Evolutionary conservation across 2,797 vertebrate genomes (phyloP), one percentile per base, ranked within the genome.

Genomic region (Rhinella marina): DNA sequence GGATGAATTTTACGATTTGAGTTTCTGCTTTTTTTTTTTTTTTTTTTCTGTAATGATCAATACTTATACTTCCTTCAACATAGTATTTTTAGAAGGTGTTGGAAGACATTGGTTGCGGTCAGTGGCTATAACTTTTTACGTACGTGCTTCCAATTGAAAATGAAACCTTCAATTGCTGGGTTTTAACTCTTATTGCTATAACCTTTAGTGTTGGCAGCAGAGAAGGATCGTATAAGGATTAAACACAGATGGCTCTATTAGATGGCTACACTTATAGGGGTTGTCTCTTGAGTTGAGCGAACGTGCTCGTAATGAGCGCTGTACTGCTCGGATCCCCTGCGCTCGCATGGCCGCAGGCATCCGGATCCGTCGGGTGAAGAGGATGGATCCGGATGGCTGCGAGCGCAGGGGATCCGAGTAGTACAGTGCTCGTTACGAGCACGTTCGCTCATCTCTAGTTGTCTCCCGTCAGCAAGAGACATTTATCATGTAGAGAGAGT

Each of bases 81-180:
- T 13, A 79, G 77, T 88, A 85, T 85, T 80, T 85, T 81, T 81
- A 81, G 82, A 83, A 84, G 82, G 87, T 88, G 82, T 88, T 80
- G 79, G 79, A 88, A 79, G 87, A 50, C 73, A 52, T 85, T 27
- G 66, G 87, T 52, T 61, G 82, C 32, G 70, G 80, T 75, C 86
- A 32, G 64, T n/a, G 82, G 66, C 59, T 25, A 41, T 84, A 83
- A 84, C 23, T 78, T 77, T 56, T 59, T 70, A n/a, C n/a, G 29
- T 57, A 54, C 29, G 52, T 64, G 23, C 64, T 81, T 54, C 75
- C 61, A 50, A 86, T 54, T 72, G 54, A 17, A 23, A 41, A 73
- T 25, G 2, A 32, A 64, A 29, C 23, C 29, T 84, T 59, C 29
- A 59, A 25, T 75, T 84, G 21, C 56, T 54, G 27, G 57, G 29